Evolutionary conservation across 2,888 invertebrate species (phyloP).

Genomic region (Drosophila mettleri): DNA sequence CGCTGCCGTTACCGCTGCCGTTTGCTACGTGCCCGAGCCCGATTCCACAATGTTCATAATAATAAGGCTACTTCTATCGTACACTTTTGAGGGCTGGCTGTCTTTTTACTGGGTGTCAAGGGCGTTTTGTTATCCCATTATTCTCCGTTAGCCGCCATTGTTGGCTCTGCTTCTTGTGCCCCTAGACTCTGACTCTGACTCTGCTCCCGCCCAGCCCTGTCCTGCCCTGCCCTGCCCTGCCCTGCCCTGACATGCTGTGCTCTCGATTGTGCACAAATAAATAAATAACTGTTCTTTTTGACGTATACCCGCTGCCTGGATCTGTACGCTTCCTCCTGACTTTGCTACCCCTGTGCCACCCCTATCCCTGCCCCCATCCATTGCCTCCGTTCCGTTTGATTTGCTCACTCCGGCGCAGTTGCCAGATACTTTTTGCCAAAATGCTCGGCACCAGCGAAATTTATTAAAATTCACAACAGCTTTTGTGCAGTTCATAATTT

Average conservation of each 20-base stretch:
- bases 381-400: constrained; percentile 55
- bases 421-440: constrained; percentile 62
- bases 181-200: constrained; percentile 9
- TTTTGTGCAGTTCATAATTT: constrained; percentile 82
- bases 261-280: constrained; percentile 78
- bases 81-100: constrained; percentile 76
- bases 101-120: constrained; percentile 84
- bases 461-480: constrained; percentile 84
- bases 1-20: constrained; percentile 40
- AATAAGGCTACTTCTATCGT: constrained; percentile 77
- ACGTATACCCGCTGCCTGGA: constrained; percentile 66
- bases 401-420: constrained; percentile 70
- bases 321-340: constrained; percentile 34
- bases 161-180: constrained; percentile 35
- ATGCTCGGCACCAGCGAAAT: constrained; percentile 52
- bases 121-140: constrained; percentile 84
- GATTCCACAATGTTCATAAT: constrained; percentile 73
- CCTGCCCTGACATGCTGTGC: constrained; percentile 39
- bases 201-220: constrained; percentile 3
- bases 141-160: constrained; percentile 78
- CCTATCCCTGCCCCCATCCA: background rate
- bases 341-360: constrained; percentile 30
- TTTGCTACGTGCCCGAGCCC: constrained; percentile 73
- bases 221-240: background rate
- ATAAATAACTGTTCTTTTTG: constrained; percentile 82